Percentiles rank a stretch among this genome's conserved stretches.
Evolutionary conservation across 2,113 vertebrate species (phyloP).

Genomic region (Hemicordylus capensis): DNA sequence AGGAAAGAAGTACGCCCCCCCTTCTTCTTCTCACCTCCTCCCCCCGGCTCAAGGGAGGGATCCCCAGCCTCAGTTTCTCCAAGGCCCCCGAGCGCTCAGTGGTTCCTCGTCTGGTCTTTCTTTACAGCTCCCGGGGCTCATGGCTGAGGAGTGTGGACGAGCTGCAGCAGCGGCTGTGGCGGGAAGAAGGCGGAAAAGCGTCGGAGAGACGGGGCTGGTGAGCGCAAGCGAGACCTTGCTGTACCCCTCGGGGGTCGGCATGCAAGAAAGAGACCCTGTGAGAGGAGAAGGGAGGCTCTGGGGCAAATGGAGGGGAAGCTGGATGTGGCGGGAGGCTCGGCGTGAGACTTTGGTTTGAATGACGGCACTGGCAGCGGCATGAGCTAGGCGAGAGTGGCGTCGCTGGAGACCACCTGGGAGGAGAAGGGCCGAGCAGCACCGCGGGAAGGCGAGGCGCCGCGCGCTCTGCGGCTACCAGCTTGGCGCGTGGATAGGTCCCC

Average conservation of each 20-base stretch:
- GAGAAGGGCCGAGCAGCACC: no score
- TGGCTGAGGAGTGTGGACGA: constrained; percentile 81
- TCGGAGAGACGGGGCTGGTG: constrained; percentile 67
- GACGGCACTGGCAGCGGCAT: no score
- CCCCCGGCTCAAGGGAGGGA: constrained; percentile 25
- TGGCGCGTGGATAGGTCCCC: background rate
- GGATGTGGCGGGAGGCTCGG: background rate
- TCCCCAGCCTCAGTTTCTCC: background rate
- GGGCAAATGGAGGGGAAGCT: background rate
- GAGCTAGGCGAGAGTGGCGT: background rate
- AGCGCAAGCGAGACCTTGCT: constrained; percentile 47
- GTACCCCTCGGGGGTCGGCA: background rate
- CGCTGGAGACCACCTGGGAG: background rate
- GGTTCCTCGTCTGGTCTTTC: background rate
- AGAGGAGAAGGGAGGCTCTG: no score
- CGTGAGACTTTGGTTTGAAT: background rate
- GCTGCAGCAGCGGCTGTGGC: constrained; percentile 46
- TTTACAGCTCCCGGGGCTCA: constrained; percentile 66
- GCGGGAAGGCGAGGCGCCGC: no score
- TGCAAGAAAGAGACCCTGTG: background rate
- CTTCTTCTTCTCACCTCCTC: background rate
- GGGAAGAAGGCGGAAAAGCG: constrained; percentile 66
- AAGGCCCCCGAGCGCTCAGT: background rate
- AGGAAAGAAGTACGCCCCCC: constrained; percentile 13
- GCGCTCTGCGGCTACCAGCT: no score